A percentile compares a stretch with the other conserved stretches of the same genome.
Conservation (phyloP, 2,113 vertebrate species). For the Cyprinodon tularosa region DNA sequence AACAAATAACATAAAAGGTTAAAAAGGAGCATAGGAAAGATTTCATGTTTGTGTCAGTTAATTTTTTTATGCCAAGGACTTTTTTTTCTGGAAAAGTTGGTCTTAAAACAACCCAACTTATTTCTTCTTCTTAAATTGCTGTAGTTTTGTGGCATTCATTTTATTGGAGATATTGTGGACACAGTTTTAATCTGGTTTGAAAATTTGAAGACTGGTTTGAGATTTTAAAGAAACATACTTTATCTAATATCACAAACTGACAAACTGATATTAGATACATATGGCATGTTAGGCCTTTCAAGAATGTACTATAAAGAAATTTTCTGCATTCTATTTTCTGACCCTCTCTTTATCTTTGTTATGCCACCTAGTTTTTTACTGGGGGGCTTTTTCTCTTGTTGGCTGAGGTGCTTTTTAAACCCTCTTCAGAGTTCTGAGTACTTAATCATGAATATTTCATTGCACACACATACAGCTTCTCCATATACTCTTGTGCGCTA, state of each 20-base stretch:
- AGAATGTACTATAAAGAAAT: conserved; percentile 43
- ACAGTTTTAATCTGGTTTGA: not conserved
- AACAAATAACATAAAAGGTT: not conserved
- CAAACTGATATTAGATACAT: too few relatives aligned
- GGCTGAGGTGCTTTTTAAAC: conserved; percentile 60
- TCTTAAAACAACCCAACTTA: too few relatives aligned
- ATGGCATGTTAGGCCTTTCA: not conserved
- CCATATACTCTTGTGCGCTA: conserved; percentile 55
- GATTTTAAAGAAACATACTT: not conserved
- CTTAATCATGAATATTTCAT: conserved; percentile 73
- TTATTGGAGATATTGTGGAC: not conserved
- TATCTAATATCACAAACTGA: too few relatives aligned
- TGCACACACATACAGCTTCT: conserved; percentile 38
- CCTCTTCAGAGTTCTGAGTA: conserved; percentile 67
- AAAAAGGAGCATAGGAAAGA: not conserved
- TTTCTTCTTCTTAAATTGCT: not conserved
- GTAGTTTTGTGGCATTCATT: not conserved
- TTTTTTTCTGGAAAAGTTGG: too few relatives aligned
- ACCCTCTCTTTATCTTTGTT: conserved; percentile 14
- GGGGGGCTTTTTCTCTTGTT: conserved; percentile 34
- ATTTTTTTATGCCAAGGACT: not conserved
- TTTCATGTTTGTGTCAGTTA: not conserved
- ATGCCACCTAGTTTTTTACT: conserved; percentile 41
- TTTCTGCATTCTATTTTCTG: conserved; percentile 17
- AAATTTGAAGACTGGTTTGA: not conserved